These are phyloP conservation scores for Drosophila birchii DNA, from an alignment of 2,888 invertebrate species.

Conservation along the genomic window DNA sequence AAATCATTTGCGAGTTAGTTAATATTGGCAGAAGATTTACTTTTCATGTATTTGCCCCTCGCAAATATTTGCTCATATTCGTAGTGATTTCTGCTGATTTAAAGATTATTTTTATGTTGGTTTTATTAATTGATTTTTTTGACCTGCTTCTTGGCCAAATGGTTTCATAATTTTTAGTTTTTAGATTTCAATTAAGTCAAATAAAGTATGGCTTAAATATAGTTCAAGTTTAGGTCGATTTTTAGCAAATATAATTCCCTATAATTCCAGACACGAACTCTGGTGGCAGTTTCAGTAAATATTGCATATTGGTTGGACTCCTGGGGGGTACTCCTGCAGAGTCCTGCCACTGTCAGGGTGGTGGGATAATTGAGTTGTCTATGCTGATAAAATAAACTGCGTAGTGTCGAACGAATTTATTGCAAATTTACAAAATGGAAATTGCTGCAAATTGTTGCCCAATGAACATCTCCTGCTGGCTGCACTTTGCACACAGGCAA, in stretches of 20 bases:
- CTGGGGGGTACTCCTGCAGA: neutral
- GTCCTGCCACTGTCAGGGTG: neutral
- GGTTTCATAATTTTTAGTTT: neutral
- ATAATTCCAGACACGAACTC: neutral
- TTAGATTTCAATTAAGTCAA: no score
- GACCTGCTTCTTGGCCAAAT: neutral
- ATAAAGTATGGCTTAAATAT: no score
- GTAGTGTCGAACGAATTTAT: slow-evolving; percentile 51
- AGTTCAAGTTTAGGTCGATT: no score
- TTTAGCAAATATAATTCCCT: no score
- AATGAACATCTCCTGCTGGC: slow-evolving; percentile 23
- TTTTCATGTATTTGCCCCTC: slow-evolving; percentile 32
- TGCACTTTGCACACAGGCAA: slow-evolving; percentile 42
- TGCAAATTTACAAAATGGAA: slow-evolving; percentile 56
- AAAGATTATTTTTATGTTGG: slow-evolving; percentile 12
- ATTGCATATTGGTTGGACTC: no score
- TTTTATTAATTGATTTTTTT: slow-evolving; percentile 37
- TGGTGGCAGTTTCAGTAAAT: neutral
- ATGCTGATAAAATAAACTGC: slow-evolving; percentile 41
- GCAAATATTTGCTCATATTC: slow-evolving; percentile 46
- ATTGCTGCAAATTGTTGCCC: slow-evolving; percentile 45
- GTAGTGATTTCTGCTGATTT: slow-evolving; percentile 34
- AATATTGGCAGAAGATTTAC: slow-evolving; percentile 41
- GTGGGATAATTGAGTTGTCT: slow-evolving; percentile 42
- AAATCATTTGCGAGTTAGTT: slow-evolving; percentile 44